phyloP scores from a whole-genome alignment of 1,140 invertebrate species.

The Calliphora vicina region DNA sequence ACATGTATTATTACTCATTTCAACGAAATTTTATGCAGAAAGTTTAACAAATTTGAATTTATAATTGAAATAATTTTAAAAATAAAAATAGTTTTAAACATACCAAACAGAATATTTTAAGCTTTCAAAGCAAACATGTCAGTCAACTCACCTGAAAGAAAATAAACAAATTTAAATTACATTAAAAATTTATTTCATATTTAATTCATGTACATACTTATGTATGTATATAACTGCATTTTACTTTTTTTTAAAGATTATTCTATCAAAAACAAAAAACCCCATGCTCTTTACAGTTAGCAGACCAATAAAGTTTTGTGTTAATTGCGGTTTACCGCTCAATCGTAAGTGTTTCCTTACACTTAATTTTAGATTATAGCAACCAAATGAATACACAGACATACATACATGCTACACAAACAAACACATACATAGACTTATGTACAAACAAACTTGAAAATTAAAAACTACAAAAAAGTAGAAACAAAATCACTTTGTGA shows the following conservation, averaged over 20 bases:
- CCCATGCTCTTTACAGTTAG: not conserved
- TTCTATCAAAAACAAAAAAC: not conserved
- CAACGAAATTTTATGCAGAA: not conserved
- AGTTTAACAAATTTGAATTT: not conserved
- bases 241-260: not conserved
- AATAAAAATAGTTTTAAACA: not conserved
- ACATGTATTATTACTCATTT: no score
- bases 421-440: not conserved
- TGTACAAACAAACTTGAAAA: not conserved
- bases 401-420: not conserved
- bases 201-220: not conserved
- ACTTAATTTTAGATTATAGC: not conserved
- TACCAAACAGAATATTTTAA: not conserved
- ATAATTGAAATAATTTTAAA: not conserved
- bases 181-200: not conserved
- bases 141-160: not conserved
- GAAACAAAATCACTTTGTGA: not conserved
- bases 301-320: not conserved
- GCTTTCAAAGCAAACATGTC: not conserved
- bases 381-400: not conserved
- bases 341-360: conserved; percentile 6
- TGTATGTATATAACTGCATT: no score
- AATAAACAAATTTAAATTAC: not conserved
- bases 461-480: not conserved
- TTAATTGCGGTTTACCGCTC: conserved; percentile 5